phyloP scores from a whole-genome alignment of 2,113 vertebrate genomes.

The Pelodiscus sinensis region DNA sequence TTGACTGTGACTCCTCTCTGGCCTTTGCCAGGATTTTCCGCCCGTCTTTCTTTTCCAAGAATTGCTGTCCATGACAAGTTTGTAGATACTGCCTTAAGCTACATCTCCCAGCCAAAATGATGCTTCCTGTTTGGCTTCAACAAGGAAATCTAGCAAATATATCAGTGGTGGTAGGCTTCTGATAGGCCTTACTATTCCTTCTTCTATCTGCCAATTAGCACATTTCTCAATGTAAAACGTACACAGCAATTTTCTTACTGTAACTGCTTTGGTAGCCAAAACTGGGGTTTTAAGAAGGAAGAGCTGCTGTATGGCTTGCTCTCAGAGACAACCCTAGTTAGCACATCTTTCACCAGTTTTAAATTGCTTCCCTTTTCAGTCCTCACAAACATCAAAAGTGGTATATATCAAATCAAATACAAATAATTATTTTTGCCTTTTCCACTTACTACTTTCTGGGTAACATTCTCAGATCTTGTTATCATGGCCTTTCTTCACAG shows the following conservation, averaged over 20 bases:
- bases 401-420: background rate
- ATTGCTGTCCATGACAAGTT: background rate
- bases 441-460: background rate
- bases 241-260: background rate
- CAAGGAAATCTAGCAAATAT: background rate
- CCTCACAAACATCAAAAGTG: background rate
- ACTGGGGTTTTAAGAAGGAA: background rate
- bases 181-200: background rate
- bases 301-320: background rate
- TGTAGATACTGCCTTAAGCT: background rate
- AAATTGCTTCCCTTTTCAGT: background rate
- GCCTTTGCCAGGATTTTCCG: background rate
- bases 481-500: background rate
- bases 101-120: background rate
- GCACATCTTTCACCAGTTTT: background rate
- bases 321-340: background rate
- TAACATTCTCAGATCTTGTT: background rate
- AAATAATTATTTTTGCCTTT: background rate
- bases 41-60: background rate
- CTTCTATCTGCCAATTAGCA: background rate
- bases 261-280: background rate
- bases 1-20: background rate
- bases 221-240: background rate
- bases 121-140: background rate
- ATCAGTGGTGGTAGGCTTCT: background rate